Evolutionary conservation across 2,888 invertebrate species (phyloP).

Genomic region (Phytoseiulus persimilis): DNA sequence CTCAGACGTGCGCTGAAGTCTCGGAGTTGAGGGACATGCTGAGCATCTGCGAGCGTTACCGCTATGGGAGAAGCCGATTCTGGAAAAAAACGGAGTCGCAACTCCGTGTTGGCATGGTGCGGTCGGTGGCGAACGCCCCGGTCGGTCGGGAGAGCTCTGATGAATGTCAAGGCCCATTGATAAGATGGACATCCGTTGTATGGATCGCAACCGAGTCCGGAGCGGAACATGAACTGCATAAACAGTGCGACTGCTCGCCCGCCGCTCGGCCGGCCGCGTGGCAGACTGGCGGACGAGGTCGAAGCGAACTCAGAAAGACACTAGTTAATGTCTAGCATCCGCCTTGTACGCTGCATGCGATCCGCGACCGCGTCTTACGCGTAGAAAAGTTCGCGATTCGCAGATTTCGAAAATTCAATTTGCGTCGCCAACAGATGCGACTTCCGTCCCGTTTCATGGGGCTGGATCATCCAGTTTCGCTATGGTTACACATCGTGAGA

Average conservation of each 20-base stretch:
- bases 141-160: not conserved
- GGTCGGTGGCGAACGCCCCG: not conserved
- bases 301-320: not conserved
- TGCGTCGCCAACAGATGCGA: not conserved
- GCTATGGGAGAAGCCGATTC: no score
- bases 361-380: not conserved
- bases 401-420: not conserved
- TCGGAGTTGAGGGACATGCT: no score
- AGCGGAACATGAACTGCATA: not conserved
- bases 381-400: not conserved
- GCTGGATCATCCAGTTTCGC: not conserved
- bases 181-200: not conserved
- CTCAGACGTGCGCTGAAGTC: no score
- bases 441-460: not conserved
- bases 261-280: not conserved
- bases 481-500: not conserved
- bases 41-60: no score
- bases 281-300: not conserved
- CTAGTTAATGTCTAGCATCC: not conserved
- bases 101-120: not conserved
- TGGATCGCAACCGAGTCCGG: not conserved
- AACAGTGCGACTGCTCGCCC: not conserved
- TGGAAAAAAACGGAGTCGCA: not conserved
- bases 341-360: not conserved
- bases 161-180: not conserved